phyloP scores from a whole-genome alignment of 2,888 invertebrate genomes.

The Malthinus flaveolus region DNA sequence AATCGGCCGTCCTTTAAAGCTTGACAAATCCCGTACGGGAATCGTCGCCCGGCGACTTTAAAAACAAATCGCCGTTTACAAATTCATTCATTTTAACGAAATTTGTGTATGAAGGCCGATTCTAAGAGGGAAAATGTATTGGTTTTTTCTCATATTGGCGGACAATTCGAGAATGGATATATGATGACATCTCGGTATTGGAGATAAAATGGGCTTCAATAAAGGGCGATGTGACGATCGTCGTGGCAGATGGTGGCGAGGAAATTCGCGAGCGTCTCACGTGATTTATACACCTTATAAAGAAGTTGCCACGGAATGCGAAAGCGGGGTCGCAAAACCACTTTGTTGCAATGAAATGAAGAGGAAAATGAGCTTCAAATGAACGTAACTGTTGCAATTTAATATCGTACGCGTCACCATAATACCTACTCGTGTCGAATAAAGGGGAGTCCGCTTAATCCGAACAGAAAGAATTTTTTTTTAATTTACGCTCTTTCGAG shows the following conservation, averaged over 20 bases:
- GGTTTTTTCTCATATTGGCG: neutral
- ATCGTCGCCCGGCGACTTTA: constrained; percentile 4
- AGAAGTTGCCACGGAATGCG: constrained; percentile 51
- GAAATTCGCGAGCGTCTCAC: constrained; percentile 33
- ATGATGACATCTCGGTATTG: constrained; percentile 11
- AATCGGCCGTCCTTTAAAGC: constrained; percentile 37
- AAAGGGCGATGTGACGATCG: constrained; percentile 25
- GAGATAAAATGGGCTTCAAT: constrained; percentile 20
- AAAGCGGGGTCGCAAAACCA: constrained; percentile 49
- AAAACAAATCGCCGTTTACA: too few species aligned
- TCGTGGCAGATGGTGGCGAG: constrained; percentile 27
- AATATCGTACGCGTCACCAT: constrained; percentile 39
- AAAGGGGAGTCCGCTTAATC: constrained; percentile 27
- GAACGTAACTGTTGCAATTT: constrained; percentile 50
- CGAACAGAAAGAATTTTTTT: neutral
- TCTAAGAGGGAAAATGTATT: neutral
- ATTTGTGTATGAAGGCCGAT: neutral
- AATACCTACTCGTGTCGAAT: constrained; percentile 28
- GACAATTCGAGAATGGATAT: constrained; percentile 14
- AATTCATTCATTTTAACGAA: neutral
- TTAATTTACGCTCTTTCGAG: neutral
- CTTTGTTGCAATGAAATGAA: constrained; percentile 54
- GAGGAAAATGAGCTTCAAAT: constrained; percentile 53
- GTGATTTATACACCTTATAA: constrained; percentile 55
- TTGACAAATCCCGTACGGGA: constrained; percentile 29